Percentiles rank a stretch among this genome's conserved stretches.
Conservation (phyloP, 2,113 vertebrate species). For the Apteryx owenii region DNA sequence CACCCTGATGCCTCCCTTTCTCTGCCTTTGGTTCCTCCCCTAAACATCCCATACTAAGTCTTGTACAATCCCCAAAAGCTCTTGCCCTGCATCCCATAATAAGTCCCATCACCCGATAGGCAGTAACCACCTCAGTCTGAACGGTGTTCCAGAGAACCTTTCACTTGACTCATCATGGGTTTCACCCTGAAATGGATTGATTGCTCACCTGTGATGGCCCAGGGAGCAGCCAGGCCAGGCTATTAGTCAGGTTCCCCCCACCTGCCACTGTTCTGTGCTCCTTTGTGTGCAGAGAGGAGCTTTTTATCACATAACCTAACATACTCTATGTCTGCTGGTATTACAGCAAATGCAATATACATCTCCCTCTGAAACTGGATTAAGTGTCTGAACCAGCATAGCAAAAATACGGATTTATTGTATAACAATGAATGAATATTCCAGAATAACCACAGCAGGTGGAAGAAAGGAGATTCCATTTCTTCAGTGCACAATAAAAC, state of each 20-base stretch:
- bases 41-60: not conserved
- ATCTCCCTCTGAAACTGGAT: not conserved
- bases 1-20: not conserved
- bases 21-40: not conserved
- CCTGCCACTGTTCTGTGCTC: not conserved
- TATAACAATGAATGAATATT: not conserved
- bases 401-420: not conserved
- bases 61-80: not conserved
- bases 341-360: not conserved
- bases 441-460: not conserved
- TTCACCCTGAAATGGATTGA: not conserved
- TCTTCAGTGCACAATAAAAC: not conserved
- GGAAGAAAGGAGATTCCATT: not conserved
- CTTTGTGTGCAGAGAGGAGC: not conserved
- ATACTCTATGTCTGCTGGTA: not conserved
- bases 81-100: fast-evolving
- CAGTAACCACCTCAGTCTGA: not conserved
- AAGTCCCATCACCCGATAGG: not conserved
- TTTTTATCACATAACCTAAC: not conserved
- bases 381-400: not conserved
- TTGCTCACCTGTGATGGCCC: not conserved
- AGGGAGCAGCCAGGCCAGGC: not conserved
- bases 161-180: not conserved
- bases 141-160: not conserved
- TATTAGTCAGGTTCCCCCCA: not conserved